These are phyloP conservation scores for Cynopterus brachyotis DNA, from an alignment of 2,113 vertebrate genomes.

Conservation along the genomic window DNA sequence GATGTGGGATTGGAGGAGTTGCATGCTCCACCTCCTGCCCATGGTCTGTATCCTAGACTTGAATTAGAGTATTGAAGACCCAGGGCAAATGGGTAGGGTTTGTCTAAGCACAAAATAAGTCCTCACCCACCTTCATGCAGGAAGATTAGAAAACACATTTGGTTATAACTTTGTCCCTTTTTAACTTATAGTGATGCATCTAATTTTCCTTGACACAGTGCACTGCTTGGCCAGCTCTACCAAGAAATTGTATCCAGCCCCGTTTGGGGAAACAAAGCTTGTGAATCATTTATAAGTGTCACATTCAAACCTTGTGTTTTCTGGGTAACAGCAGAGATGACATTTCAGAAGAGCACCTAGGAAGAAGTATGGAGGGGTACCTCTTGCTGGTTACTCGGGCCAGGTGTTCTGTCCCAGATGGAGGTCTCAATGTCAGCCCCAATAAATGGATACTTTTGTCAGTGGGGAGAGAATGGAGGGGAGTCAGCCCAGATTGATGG, in stretches of 20 bases:
- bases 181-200: background rate
- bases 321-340: slow-evolving; percentile 37
- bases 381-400: background rate
- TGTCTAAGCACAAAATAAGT: slow-evolving; percentile 17
- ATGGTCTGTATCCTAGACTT: background rate
- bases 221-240: background rate
- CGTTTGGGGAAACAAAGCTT: background rate
- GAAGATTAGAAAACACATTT: background rate
- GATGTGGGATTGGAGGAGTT: background rate
- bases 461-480: background rate
- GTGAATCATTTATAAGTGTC: slow-evolving; percentile 70
- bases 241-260: slow-evolving; percentile 58
- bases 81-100: background rate
- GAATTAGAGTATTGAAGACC: background rate
- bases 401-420: background rate
- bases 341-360: slow-evolving; percentile 19
- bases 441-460: background rate
- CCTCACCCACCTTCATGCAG: background rate
- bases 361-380: background rate
- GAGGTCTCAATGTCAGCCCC: background rate
- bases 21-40: background rate
- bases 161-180: background rate
- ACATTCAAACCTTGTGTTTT: slow-evolving; percentile 20
- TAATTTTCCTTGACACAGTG: slow-evolving; percentile 41
- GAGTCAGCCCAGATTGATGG: background rate